phyloP scores from a whole-genome alignment of 2,888 invertebrate genomes.

The Pseudanteris insignis region DNA sequence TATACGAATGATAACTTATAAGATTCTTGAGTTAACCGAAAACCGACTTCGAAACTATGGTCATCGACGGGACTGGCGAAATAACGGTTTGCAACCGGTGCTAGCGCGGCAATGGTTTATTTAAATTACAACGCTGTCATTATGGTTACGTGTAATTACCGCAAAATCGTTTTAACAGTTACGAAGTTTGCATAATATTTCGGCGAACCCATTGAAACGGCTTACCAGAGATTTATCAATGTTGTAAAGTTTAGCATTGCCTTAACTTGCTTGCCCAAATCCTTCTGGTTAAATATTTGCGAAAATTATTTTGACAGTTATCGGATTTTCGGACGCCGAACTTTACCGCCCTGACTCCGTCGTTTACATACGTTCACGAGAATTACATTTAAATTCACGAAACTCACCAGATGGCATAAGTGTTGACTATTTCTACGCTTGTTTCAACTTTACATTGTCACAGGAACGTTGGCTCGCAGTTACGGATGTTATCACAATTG shows the following conservation, averaged over 20 bases:
- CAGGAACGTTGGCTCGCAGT: too few species aligned
- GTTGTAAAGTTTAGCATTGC: slow-evolving; percentile 24
- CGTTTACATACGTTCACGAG: too few species aligned
- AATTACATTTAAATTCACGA: too few species aligned
- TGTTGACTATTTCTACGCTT: too few species aligned
- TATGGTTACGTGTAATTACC: slow-evolving; percentile 25
- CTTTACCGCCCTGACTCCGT: too few species aligned
- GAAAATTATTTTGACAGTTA: slow-evolving; percentile 13
- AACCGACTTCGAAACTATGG: not conserved
- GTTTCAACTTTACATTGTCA: too few species aligned
- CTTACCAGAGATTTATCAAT: slow-evolving; percentile 32
- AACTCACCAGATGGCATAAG: too few species aligned
- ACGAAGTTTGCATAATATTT: slow-evolving; percentile 20
- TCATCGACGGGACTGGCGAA: slow-evolving; percentile 4
- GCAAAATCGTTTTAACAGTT: slow-evolving; percentile 16
- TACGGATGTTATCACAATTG: too few species aligned
- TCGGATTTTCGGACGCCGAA: not conserved
- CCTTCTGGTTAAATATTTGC: slow-evolving; percentile 8
- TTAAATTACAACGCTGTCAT: slow-evolving; percentile 22
- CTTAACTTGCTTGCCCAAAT: slow-evolving; percentile 13
- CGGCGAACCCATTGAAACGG: slow-evolving; percentile 20
- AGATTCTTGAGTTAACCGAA: not conserved
- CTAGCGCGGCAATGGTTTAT: slow-evolving; percentile 8
- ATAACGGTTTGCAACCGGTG: slow-evolving; percentile 6
- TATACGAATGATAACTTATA: slow-evolving; percentile 18